A percentile compares a stretch with the other conserved stretches of the same genome.
phyloP scores from a whole-genome alignment of 23 tunicate genomes.

The Halocynthia roretzi region DNA sequence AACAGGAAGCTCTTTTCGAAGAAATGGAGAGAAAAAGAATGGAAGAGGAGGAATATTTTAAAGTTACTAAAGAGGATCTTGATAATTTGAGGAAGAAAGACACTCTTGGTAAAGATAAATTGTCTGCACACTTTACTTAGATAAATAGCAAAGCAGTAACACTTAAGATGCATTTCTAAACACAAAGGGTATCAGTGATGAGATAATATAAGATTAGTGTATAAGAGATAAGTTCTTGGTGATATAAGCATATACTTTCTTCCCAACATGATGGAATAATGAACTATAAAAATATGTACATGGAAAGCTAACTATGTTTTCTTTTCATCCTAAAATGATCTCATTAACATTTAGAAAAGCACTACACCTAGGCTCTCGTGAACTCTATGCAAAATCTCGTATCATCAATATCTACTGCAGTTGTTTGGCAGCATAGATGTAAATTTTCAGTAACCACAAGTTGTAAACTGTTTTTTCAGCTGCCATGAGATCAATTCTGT shows the following conservation, averaged over 20 bases:
- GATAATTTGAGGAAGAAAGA: constrained; percentile 67
- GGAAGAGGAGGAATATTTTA: constrained; percentile 62
- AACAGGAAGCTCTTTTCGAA: constrained; percentile 58
- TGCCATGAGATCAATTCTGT: constrained; percentile 69
- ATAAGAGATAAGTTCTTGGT: no score
- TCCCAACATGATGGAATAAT: no score
- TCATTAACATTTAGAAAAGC: no score
- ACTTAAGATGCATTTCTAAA: no score
- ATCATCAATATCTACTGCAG: neutral
- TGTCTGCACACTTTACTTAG: neutral
- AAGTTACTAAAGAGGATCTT: constrained; percentile 79
- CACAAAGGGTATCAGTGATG: no score
- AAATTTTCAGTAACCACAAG: neutral
- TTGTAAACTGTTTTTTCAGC: constrained; percentile 25
- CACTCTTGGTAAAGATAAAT: constrained; percentile 45
- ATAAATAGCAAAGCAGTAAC: neutral
- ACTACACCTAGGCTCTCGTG: no score
- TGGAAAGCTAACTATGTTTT: no score
- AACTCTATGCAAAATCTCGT: neutral
- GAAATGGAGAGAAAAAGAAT: constrained; percentile 55
- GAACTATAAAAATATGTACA: no score
- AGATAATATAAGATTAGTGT: no score
- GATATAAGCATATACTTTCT: no score
- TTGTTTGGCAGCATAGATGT: neutral
- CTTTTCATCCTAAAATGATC: no score